Conservation (phyloP, 2,113 vertebrate genomes). For the Rattus rattus region DNA sequence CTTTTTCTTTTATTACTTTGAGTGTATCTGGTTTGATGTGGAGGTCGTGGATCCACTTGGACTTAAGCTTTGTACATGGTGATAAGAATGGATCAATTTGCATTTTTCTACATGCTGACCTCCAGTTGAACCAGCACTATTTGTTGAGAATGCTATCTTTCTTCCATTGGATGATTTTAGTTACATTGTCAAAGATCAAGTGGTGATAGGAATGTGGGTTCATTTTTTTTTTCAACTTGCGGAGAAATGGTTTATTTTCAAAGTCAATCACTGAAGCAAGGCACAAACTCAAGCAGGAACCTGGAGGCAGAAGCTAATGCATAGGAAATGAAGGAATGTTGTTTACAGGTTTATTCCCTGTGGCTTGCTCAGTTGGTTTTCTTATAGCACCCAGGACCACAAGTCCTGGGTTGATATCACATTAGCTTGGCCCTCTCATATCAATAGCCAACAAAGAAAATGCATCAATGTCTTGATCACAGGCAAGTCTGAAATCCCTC, state of each 20-base stretch:
- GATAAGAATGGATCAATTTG: too few species aligned
- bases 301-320: background rate
- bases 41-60: too few species aligned
- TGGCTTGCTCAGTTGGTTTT: background rate
- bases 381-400: background rate
- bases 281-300: background rate
- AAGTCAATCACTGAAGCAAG: background rate
- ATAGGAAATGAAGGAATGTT: background rate
- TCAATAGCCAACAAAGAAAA: background rate
- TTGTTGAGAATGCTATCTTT: too few species aligned
- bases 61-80: too few species aligned
- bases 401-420: background rate
- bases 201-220: too few species aligned
- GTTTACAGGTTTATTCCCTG: background rate
- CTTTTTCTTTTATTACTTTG: too few species aligned
- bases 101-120: too few species aligned
- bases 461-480: background rate
- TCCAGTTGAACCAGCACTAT: too few species aligned
- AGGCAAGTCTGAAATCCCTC: background rate
- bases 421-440: background rate
- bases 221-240: too few species aligned
- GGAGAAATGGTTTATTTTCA: background rate
- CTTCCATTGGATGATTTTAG: too few species aligned
- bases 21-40: too few species aligned
- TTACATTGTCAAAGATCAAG: too few species aligned